These are phyloP conservation scores for Leucoraja erinaceus DNA, from an alignment of 2,113 vertebrate species.

Conservation along the genomic window DNA sequence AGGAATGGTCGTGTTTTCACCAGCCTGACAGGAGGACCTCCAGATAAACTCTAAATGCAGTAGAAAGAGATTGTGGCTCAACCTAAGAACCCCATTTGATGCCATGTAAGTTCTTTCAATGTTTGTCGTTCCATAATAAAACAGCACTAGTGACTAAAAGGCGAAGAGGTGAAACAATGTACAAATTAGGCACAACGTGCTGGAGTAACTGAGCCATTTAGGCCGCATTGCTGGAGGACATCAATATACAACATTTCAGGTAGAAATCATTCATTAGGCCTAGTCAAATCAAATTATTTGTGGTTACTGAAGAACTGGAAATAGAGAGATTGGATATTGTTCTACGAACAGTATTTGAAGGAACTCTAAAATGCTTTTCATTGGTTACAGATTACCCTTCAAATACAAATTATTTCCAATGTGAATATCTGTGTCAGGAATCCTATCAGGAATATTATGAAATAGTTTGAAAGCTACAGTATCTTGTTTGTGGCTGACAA, in stretches of 20 bases:
- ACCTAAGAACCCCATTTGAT: too few relatives aligned
- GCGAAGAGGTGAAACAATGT: background rate
- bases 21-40: too few relatives aligned
- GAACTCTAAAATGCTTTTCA: background rate
- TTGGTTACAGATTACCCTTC: background rate
- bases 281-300: background rate
- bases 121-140: background rate
- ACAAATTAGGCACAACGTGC: background rate
- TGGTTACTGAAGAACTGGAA: background rate
- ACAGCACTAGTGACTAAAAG: background rate
- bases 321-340: background rate
- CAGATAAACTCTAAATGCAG: too few relatives aligned
- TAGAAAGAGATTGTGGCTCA: too few relatives aligned
- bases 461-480: background rate
- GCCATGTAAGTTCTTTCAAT: too few relatives aligned
- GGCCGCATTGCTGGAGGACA: too few relatives aligned
- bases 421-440: background rate
- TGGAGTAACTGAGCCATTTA: too few relatives aligned
- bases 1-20: too few relatives aligned
- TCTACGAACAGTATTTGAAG: background rate
- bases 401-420: background rate
- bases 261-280: background rate
- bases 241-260: too few relatives aligned
- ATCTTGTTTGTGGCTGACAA: background rate
- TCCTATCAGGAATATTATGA: background rate